Percentiles rank a stretch among this genome's conserved stretches.
Evolutionary conservation across 2,113 vertebrate genomes (phyloP).

Genomic region (Pedetes capensis): DNA sequence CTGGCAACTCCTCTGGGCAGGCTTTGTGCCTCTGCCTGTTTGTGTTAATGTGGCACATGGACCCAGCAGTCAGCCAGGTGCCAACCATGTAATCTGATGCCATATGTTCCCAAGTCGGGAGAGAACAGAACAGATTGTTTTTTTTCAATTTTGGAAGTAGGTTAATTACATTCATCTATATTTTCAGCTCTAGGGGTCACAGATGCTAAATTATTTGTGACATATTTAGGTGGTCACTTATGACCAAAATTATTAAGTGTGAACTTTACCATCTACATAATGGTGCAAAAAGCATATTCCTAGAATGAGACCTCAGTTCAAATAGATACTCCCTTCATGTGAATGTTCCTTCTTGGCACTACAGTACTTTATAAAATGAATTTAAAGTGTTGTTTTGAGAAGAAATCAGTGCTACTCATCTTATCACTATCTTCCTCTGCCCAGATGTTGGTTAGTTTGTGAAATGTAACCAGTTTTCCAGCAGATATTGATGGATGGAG

Average conservation of each 20-base stretch:
- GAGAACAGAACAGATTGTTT: conserved; percentile 46
- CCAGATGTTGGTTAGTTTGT: conserved; percentile 41
- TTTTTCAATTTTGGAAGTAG: conserved; percentile 71
- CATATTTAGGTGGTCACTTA: conserved; percentile 84
- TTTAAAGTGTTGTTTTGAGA: conserved; percentile 37
- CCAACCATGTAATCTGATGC: conserved; percentile 77
- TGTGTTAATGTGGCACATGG: conserved; percentile 78
- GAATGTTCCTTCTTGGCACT: background rate
- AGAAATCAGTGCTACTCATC: background rate
- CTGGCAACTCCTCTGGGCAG: conserved; percentile 68
- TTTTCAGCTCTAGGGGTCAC: conserved; percentile 80
- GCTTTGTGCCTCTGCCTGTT: conserved; percentile 77
- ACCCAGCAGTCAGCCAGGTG: conserved; percentile 76
- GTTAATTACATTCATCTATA: conserved; percentile 85
- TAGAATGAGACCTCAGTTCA: conserved; percentile 68
- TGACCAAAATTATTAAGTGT: conserved; percentile 80
- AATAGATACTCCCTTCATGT: background rate
- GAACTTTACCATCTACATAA: conserved; percentile 73
- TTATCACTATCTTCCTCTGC: background rate
- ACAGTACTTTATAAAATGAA: conserved; percentile 26
- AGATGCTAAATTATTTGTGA: conserved; percentile 82
- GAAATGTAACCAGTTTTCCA: conserved; percentile 22
- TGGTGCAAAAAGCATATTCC: conserved; percentile 69
- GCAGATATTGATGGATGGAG: background rate
- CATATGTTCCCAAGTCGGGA: conserved; percentile 62